These are phyloP conservation scores for Aythya baeri DNA, from an alignment of 2,113 vertebrate genomes.

Conservation along the genomic window DNA sequence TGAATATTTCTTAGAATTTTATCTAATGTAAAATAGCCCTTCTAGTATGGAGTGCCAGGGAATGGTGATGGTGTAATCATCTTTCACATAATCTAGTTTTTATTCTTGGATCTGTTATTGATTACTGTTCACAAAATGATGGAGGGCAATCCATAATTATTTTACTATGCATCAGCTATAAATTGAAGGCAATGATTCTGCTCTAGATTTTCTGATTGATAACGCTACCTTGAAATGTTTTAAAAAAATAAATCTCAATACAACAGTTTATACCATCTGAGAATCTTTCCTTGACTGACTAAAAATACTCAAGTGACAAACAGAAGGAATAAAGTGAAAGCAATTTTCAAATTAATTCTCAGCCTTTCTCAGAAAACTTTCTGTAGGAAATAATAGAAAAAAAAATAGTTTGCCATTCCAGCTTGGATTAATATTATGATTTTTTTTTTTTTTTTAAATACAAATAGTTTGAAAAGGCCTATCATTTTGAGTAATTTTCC, in stretches of 20 bases:
- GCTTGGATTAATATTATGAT: neutral
- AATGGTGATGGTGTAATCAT: fast-evolving
- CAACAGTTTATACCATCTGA: neutral
- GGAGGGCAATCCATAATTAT: neutral
- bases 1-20: neutral
- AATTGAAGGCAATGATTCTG: neutral
- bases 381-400: neutral
- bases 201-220: neutral
- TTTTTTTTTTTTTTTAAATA: neutral
- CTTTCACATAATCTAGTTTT: neutral
- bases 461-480: neutral
- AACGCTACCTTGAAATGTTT: neutral
- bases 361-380: neutral
- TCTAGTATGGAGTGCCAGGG: neutral
- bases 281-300: neutral
- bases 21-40: neutral
- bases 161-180: neutral
- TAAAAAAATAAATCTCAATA: neutral
- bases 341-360: slow-evolving; percentile 10
- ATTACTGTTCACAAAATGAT: neutral
- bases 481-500: slow-evolving; percentile 15
- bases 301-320: neutral
- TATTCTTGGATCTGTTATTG: neutral
- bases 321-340: neutral
- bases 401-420: neutral